Conservation (phyloP, 2,113 vertebrate species). For the Todiramphus chloris region DNA sequence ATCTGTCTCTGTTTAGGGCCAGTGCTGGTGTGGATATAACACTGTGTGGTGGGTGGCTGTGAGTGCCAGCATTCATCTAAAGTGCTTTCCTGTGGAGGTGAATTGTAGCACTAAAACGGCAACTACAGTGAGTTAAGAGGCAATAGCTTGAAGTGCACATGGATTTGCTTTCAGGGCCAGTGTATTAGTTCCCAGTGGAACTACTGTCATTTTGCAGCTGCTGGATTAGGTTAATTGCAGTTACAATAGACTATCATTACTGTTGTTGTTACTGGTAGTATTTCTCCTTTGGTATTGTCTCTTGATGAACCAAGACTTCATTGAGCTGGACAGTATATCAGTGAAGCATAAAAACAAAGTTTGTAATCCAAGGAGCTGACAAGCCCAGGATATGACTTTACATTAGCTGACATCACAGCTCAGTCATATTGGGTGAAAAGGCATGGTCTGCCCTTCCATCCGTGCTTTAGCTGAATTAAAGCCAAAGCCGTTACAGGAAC, state of each 20-base stretch:
- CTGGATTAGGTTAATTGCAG: not conserved
- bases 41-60: not conserved
- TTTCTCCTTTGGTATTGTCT: not conserved
- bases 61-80: not conserved
- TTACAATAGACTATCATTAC: not conserved
- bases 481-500: not conserved
- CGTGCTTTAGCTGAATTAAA: not conserved
- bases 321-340: not conserved
- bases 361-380: not conserved
- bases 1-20: not conserved
- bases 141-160: not conserved
- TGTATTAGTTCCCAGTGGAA: not conserved
- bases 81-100: not conserved
- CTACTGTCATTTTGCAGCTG: not conserved
- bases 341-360: accelerated
- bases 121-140: not conserved
- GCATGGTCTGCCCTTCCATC: not conserved
- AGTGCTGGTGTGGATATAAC: not conserved
- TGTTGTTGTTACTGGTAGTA: not conserved
- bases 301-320: not conserved
- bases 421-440: not conserved
- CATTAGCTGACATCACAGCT: not conserved
- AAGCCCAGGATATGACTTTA: not conserved
- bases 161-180: not conserved
- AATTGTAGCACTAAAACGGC: not conserved